Conservation (phyloP, 2,888 invertebrate genomes). For the Pristionchus exspectatus region DNA sequence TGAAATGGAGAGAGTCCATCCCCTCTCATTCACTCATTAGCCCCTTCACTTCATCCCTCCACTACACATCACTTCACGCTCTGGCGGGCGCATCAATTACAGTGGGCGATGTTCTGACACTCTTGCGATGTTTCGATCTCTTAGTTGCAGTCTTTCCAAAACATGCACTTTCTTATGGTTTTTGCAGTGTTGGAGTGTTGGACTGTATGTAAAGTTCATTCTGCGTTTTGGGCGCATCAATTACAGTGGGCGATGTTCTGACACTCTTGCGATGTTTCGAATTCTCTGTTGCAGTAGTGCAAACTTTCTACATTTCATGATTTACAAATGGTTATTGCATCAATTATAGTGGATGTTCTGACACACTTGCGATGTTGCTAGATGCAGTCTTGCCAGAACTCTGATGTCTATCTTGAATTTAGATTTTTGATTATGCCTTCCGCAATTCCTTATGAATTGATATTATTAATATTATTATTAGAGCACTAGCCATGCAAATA, state of each 20-base stretch:
- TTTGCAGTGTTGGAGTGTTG: no score
- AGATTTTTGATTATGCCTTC: no score
- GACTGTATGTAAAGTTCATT: no score
- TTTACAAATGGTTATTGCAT: not conserved
- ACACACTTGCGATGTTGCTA: not conserved
- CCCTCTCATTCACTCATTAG: constrained; percentile 26
- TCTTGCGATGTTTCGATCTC: no score
- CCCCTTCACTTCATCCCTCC: not conserved
- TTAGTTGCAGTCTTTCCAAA: no score
- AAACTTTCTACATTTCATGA: not conserved
- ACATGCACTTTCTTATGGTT: no score
- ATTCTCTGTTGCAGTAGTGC: not conserved
- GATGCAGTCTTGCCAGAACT: no score
- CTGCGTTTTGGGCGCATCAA: not conserved
- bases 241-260: constrained; percentile 7
- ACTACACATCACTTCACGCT: not conserved
- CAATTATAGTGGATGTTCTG: constrained; percentile 13
- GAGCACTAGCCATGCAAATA: no score
- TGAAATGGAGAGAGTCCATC: not conserved
- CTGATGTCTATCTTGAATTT: no score
- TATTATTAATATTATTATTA: no score
- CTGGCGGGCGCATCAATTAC: not conserved
- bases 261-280: not conserved
- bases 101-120: not conserved
- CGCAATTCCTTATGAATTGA: no score